phyloP scores from a whole-genome alignment of 2,797 vertebrate genomes.

The Syndactyla subalaris region DNA sequence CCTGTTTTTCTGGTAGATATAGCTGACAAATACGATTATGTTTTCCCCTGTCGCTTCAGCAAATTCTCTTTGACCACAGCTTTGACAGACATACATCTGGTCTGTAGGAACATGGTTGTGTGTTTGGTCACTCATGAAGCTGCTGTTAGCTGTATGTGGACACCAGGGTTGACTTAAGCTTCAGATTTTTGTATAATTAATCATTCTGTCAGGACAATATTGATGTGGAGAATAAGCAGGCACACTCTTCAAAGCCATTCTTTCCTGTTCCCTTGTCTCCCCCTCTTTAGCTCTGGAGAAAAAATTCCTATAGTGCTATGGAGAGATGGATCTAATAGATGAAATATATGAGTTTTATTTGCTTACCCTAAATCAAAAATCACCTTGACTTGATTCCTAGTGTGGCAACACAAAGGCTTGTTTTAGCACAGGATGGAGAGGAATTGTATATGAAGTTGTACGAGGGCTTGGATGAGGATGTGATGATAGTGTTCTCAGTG shows the following conservation, averaged over 20 bases:
- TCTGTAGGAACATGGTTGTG: background rate
- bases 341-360: background rate
- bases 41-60: background rate
- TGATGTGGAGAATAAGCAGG: background rate
- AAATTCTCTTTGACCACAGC: background rate
- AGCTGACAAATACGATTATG: background rate
- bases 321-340: background rate
- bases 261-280: background rate
- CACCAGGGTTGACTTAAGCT: background rate
- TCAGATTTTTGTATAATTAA: background rate
- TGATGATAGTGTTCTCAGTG: background rate
- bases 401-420: background rate
- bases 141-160: background rate
- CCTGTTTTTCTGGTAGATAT: background rate
- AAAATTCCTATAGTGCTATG: background rate
- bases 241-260: background rate
- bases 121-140: background rate
- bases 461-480: background rate
- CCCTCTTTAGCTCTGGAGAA: background rate
- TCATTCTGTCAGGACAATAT: background rate
- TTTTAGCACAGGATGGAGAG: background rate
- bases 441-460: background rate
- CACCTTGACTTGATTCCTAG: background rate
- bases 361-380: background rate
- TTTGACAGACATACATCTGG: background rate